A percentile compares a stretch with the other conserved stretches of the same genome.
Evolutionary conservation across 2,113 vertebrate species (phyloP).

Genomic region (Ailuropoda melanoleuca): DNA sequence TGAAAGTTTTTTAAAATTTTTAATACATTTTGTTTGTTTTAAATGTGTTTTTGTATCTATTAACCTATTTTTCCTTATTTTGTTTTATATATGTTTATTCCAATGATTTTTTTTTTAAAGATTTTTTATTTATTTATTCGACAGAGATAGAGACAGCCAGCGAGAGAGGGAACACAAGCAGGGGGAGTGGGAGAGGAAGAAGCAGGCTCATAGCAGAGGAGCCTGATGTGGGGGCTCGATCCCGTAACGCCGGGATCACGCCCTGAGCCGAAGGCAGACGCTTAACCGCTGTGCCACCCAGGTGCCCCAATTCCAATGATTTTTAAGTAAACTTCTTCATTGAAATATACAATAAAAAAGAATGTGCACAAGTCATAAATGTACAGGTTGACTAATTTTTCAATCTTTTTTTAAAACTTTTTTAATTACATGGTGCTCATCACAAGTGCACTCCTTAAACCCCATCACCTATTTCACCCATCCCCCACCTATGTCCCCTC

Average conservation of each 20-base stretch:
- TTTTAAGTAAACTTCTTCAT: neutral
- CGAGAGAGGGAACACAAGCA: no score
- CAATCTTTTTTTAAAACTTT: neutral
- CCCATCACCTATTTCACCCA: no score
- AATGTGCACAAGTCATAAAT: neutral
- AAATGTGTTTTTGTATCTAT: neutral
- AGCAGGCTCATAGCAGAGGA: no score
- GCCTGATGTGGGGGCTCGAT: no score
- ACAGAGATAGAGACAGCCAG: no score
- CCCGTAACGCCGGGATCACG: no score
- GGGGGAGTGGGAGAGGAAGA: no score
- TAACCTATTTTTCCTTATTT: neutral
- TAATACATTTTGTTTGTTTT: neutral
- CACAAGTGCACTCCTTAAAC: neutral
- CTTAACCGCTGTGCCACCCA: no score
- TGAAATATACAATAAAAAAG: neutral
- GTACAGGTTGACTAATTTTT: neutral
- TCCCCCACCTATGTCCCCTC: no score
- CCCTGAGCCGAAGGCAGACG: no score
- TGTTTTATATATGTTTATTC: neutral
- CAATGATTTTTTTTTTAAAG: neutral
- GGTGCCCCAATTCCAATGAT: neutral
- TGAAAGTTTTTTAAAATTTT: neutral
- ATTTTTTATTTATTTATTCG: no score
- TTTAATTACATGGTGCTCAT: neutral